These are phyloP conservation scores for Hirudinaria manillensis DNA, from an alignment of 2,888 invertebrate species.

Conservation along the genomic window DNA sequence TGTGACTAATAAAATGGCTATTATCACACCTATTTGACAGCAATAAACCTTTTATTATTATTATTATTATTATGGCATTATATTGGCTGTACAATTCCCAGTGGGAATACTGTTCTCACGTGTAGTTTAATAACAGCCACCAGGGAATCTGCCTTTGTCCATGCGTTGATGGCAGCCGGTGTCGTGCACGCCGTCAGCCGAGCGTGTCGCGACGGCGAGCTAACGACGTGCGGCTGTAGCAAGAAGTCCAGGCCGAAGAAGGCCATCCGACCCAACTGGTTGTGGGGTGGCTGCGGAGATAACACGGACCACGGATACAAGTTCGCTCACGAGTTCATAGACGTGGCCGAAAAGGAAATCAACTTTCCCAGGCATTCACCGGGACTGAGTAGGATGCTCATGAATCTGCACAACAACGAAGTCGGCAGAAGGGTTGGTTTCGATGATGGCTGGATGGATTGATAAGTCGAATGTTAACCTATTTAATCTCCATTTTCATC, in stretches of 20 bases:
- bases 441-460: too few relatives aligned
- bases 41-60: too few relatives aligned
- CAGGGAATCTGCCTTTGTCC: conserved; percentile 60
- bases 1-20: neutral
- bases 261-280: conserved; percentile 26
- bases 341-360: conserved; percentile 73
- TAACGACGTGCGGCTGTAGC: conserved; percentile 26
- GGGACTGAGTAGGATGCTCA: conserved; percentile 75
- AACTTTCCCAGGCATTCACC: conserved; percentile 74
- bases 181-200: conserved; percentile 82
- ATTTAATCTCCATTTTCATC: too few relatives aligned
- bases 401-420: conserved; percentile 97
- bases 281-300: conserved; percentile 72
- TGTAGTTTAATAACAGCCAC: conserved; percentile 28
- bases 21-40: too few relatives aligned
- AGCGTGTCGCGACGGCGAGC: conserved; percentile 80
- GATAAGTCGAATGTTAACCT: too few relatives aligned
- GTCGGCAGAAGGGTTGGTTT: conserved; percentile 82
- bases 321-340: conserved; percentile 88
- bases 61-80: too few relatives aligned
- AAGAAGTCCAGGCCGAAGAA: conserved; percentile 23
- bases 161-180: conserved; percentile 60
- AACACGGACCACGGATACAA: conserved; percentile 79
- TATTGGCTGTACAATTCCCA: too few relatives aligned
- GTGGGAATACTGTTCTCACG: neutral